Conservation (phyloP, 2,888 invertebrate genomes). For the Fragum whitleyi region DNA sequence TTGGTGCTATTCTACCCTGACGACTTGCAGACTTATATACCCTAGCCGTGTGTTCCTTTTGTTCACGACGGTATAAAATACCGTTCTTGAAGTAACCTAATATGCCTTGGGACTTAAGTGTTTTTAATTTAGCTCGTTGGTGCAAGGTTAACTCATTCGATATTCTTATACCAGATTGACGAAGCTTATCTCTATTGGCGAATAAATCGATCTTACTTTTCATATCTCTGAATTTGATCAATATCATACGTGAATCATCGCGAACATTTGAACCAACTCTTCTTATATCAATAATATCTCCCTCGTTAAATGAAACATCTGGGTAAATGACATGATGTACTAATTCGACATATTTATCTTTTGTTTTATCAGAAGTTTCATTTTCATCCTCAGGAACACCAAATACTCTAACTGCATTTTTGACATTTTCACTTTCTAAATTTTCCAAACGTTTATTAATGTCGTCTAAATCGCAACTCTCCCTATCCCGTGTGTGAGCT, state of each 20-base stretch:
- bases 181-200: too few species aligned
- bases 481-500: not conserved
- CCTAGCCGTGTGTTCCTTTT: not conserved
- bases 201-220: not conserved
- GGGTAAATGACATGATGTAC: too few species aligned
- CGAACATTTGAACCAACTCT: not conserved
- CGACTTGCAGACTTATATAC: not conserved
- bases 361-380: too few species aligned
- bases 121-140: not conserved
- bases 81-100: not conserved
- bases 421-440: not conserved
- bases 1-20: not conserved
- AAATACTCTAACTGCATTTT: not conserved
- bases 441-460: not conserved
- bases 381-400: not conserved
- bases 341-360: too few species aligned
- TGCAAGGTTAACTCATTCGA: not conserved
- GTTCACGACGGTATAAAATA: not conserved
- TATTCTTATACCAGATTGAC: not conserved
- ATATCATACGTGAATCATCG: not conserved
- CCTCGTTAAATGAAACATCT: too few species aligned
- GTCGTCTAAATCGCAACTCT: not conserved
- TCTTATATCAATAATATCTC: too few species aligned
- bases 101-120: not conserved
- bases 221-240: not conserved